Evolutionary conservation across 2,113 vertebrate genomes (phyloP), one percentile per base, ranked within the genome.

Genomic region (Megaceryle torquata): DNA sequence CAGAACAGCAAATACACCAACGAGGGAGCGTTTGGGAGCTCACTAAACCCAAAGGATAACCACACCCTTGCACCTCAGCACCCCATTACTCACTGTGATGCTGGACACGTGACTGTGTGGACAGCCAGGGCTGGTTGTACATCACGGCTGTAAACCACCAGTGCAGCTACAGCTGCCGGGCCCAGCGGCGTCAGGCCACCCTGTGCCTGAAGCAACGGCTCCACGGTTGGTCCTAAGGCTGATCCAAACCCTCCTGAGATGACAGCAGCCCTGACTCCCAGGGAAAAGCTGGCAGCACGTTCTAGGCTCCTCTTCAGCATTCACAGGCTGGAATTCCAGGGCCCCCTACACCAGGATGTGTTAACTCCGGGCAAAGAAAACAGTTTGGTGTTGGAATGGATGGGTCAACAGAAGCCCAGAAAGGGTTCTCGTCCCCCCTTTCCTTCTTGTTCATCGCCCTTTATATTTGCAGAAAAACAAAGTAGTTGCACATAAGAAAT

Each of bases 31-130:
- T 8, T 6, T 16, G 51, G 50, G 51, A 25, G 25, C 44, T 50
- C 25, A 3, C 51, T 16, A 37, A 74, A 37, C 43, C 57, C 48
- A 20, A 6, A 2, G 29, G 7, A 10, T 3, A 7, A 35, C 8
- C 21, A 2, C 11, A 12, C 25, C 12, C 7, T 5, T 26, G 33
- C 41, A 25, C 19, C n/a, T n/a, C 29, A 10, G 85, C 3, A 19
- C 19, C 15, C 10, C 46, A 0, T 4, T 10, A 19, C 44, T 21
- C 25, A 3, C 44, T 1, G 3, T 4, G 19, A n/a, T 4, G 29
- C 29, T 3, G 8, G 19, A 14, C 31, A 16, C n/a, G 19, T 10
- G 46, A 46, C 46, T 20, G 46, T 19, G 44, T 46, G 46, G 46
- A 2, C 57, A 59, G 33, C 18, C 33, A 56, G 54, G 15, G 28